Percentiles rank a stretch among this genome's conserved stretches.
Evolutionary conservation across 2,797 vertebrate species (phyloP).

Genomic region (Bucorvus abyssinicus): DNA sequence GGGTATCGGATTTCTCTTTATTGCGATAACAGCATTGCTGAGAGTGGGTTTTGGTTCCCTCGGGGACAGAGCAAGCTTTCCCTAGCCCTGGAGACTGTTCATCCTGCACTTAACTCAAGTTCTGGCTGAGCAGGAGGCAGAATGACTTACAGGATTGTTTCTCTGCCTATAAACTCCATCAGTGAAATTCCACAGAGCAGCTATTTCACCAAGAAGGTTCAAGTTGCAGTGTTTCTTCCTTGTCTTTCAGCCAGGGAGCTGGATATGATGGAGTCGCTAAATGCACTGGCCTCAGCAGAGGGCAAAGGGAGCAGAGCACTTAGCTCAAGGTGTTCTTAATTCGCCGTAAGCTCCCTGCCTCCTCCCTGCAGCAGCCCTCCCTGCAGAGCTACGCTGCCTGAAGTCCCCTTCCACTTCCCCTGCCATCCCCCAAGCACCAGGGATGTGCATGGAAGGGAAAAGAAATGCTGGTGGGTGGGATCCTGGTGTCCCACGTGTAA

Average conservation of each 20-base stretch:
- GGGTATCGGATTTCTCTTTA: background rate
- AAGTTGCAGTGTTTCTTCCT: slow-evolving; percentile 13
- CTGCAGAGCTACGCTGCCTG: background rate
- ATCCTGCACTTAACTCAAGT: slow-evolving; percentile 51
- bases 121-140: slow-evolving; percentile 46
- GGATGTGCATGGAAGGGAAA: background rate
- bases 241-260: slow-evolving; percentile 34
- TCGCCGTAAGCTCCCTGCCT: background rate
- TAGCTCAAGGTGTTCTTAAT: slow-evolving; percentile 1
- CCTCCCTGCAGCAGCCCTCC: background rate
- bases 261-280: slow-evolving; percentile 13
- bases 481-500: background rate
- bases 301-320: slow-evolving; percentile 24
- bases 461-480: background rate
- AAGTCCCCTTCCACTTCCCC: background rate
- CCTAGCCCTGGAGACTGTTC: slow-evolving; percentile 26
- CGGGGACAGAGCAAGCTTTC: background rate
- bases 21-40: background rate
- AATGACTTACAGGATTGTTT: slow-evolving; percentile 50
- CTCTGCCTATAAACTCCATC: slow-evolving; percentile 39
- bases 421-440: accelerated
- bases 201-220: slow-evolving; percentile 42
- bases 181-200: slow-evolving; percentile 52
- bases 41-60: slow-evolving; percentile 20
- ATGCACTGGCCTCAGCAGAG: slow-evolving; percentile 25